These are phyloP conservation scores for Osmerus eperlanus DNA, from an alignment of 2,113 vertebrate species.

Conservation along the genomic window DNA sequence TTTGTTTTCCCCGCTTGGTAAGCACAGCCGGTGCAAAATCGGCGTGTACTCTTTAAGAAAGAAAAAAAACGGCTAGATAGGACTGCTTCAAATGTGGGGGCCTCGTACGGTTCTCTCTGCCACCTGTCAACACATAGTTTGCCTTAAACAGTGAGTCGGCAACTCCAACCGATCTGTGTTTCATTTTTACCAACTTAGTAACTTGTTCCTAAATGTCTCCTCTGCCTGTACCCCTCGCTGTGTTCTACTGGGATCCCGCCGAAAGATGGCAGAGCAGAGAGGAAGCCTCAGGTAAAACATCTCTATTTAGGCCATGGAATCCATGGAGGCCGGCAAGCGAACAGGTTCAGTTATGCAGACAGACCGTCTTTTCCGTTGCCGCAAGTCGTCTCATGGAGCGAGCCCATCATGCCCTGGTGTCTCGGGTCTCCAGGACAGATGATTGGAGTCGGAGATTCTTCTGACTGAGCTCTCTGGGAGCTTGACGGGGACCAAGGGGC, in stretches of 20 bases:
- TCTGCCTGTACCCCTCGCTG: neutral
- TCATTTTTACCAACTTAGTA: no score
- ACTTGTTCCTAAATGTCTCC: neutral
- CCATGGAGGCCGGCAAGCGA: conserved; percentile 71
- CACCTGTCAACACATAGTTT: no score
- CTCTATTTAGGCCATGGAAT: conserved; percentile 78
- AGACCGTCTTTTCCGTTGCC: conserved; percentile 49
- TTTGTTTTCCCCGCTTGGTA: conserved; percentile 45
- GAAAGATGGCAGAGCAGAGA: conserved; percentile 28
- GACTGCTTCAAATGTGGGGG: no score
- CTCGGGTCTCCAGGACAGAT: conserved; percentile 72
- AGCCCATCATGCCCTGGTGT: conserved; percentile 59
- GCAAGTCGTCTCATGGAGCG: conserved; percentile 57
- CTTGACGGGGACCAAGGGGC: conserved; percentile 43
- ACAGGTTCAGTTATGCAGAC: conserved; percentile 63
- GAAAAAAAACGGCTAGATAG: no score
- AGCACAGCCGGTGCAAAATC: no score
- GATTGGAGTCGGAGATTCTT: conserved; percentile 54
- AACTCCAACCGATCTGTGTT: no score
- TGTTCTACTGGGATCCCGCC: conserved; percentile 49
- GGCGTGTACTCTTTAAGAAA: no score
- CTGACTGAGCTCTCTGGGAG: conserved; percentile 51
- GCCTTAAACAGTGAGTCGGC: no score
- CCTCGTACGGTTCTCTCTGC: no score
- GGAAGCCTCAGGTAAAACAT: conserved; percentile 70